Evolutionary conservation across 2,113 vertebrate genomes (phyloP).

Genomic region (Cepphus grylle): DNA sequence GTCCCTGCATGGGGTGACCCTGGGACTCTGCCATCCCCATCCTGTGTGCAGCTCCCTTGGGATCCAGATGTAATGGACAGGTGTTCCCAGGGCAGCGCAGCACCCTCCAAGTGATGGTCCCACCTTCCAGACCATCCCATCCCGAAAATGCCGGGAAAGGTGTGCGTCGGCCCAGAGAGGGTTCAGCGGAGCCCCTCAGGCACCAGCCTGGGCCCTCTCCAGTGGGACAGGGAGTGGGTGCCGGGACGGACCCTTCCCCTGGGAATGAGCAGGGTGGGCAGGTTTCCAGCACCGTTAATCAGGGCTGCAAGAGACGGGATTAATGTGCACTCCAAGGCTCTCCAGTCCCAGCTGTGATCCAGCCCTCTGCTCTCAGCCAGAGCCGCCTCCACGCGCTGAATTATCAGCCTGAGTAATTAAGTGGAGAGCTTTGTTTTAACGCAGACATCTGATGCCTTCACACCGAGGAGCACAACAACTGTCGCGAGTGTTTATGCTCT

Average conservation of each 20-base stretch:
- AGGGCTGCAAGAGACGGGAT: constrained; percentile 20
- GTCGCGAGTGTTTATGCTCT: constrained; percentile 53
- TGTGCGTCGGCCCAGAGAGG: fast-evolving
- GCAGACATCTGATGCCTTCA: constrained; percentile 62
- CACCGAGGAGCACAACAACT: constrained; percentile 42
- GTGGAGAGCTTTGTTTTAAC: constrained; percentile 65
- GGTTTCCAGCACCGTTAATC: constrained; percentile 43
- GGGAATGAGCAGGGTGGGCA: neutral
- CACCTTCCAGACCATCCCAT: neutral
- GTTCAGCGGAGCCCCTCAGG: neutral
- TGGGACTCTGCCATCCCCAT: neutral
- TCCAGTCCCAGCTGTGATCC: constrained; percentile 62
- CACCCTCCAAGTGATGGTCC: neutral
- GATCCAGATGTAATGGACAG: neutral
- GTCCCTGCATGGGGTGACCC: neutral
- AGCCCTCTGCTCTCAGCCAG: constrained; percentile 56
- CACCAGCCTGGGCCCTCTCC: neutral
- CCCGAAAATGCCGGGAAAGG: neutral
- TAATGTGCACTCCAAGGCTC: constrained; percentile 57
- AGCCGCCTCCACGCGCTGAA: constrained; percentile 46
- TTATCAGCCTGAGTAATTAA: constrained; percentile 63
- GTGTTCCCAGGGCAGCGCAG: neutral
- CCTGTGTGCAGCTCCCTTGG: neutral
- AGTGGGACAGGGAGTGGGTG: neutral
- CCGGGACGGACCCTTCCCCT: neutral